phyloP scores from a whole-genome alignment of 1,140 invertebrate genomes.

The Pollicipes pollicipes region DNA sequence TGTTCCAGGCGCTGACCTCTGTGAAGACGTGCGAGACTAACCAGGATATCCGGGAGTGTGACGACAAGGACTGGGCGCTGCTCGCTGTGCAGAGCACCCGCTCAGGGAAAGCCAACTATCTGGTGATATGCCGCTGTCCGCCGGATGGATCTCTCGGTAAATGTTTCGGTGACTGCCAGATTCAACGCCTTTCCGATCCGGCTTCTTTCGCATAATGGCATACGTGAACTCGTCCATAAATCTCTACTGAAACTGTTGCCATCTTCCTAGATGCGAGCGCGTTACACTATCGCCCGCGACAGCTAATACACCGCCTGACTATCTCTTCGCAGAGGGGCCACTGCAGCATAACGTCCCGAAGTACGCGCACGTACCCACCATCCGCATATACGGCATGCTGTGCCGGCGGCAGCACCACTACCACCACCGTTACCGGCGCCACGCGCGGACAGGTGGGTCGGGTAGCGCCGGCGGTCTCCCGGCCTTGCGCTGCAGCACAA shows the following conservation, averaged over 20 bases:
- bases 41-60: conserved; percentile 68
- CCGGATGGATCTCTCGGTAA: conserved; percentile 61
- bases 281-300: no score
- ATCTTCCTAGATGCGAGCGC: no score
- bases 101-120: conserved; percentile 82
- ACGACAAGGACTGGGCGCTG: conserved; percentile 66
- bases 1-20: conserved; percentile 56
- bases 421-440: neutral
- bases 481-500: no score
- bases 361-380: conserved; percentile 78
- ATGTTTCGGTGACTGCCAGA: no score
- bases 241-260: no score
- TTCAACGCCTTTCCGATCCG: no score
- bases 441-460: no score
- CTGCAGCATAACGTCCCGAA: conserved; percentile 84
- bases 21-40: conserved; percentile 85
- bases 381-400: conserved; percentile 84
- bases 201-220: no score
- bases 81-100: conserved; percentile 75
- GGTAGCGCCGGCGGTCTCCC: no score
- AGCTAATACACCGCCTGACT: no score
- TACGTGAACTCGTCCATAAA: no score
- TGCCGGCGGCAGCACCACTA: conserved; percentile 29
- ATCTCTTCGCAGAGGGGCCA: conserved; percentile 56
- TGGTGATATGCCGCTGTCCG: conserved; percentile 80